Conservation (phyloP, 2,888 invertebrate species). For the Pseudanteris insignis region DNA sequence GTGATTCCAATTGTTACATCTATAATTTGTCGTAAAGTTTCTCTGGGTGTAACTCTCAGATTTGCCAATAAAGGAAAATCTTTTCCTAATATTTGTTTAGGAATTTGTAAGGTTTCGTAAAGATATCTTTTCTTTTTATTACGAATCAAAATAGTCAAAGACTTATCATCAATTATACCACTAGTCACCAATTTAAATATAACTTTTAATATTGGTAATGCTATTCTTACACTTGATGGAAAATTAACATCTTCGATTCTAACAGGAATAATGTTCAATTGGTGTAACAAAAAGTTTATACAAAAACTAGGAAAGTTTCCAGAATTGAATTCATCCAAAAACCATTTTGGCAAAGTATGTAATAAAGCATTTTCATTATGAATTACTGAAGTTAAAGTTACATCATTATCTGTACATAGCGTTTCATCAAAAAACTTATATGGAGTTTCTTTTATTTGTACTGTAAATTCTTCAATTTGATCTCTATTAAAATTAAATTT, state of each 20-base stretch:
- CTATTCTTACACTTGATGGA: constrained; percentile 71
- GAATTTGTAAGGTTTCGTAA: constrained; percentile 2
- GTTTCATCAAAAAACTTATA: no score
- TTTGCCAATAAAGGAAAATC: constrained; percentile 18
- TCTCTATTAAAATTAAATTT: no score
- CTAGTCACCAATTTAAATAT: constrained; percentile 67
- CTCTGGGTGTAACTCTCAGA: constrained; percentile 55
- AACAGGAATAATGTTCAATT: constrained; percentile 74
- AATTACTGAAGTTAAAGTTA: no score
- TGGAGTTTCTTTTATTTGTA: no score
- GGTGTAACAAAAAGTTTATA: constrained; percentile 75
- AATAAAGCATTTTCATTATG: no score
- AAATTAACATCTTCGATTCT: constrained; percentile 77
- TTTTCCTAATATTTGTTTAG: constrained; percentile 11
- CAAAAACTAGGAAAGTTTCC: constrained; percentile 51
- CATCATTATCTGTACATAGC: no score
- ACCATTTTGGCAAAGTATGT: constrained; percentile 69
- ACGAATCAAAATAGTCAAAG: constrained; percentile 13
- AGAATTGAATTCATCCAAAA: constrained; percentile 70
- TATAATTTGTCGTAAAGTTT: constrained; percentile 63
- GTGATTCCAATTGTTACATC: constrained; percentile 67
- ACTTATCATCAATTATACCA: constrained; percentile 15
- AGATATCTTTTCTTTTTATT: neutral
- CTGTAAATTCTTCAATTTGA: no score
- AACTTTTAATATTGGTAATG: constrained; percentile 72